These are phyloP conservation scores for Augiades crinisus DNA, from an alignment of 2,888 invertebrate genomes.

Conservation along the genomic window DNA sequence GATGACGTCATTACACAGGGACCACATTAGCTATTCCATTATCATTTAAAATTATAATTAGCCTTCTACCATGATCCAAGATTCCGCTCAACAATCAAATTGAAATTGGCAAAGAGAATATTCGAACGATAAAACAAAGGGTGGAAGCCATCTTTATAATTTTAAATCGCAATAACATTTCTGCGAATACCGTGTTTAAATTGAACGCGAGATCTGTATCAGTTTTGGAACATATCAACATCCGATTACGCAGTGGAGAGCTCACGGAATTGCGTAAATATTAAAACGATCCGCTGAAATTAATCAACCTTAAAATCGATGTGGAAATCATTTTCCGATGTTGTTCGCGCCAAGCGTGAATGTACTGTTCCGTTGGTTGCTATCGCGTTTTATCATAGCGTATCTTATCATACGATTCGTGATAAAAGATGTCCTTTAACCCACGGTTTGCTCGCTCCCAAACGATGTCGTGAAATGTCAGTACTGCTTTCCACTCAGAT, in stretches of 20 bases:
- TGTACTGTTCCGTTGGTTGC: constrained; percentile 39
- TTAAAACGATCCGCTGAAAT: constrained; percentile 2
- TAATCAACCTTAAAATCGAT: constrained; percentile 13
- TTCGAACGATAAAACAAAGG: no score
- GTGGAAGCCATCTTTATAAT: no score
- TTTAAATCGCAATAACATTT: no score
- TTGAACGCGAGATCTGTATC: neutral
- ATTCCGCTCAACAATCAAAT: no score
- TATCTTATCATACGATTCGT: constrained; percentile 49
- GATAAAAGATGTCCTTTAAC: constrained; percentile 37
- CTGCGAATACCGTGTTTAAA: neutral
- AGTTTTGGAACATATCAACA: neutral
- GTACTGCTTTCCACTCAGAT: constrained; percentile 49
- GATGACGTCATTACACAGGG: neutral
- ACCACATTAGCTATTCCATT: neutral
- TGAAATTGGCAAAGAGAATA: no score
- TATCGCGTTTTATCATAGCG: constrained; percentile 47
- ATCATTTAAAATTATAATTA: neutral
- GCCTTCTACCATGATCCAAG: no score
- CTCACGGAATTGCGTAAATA: neutral
- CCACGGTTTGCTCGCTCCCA: neutral
- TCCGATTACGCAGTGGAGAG: constrained; percentile 5
- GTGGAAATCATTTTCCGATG: constrained; percentile 25
- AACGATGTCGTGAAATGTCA: constrained; percentile 34
- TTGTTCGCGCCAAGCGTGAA: constrained; percentile 27